Base-by-base conservation (phyloP, 2,888 invertebrate genomes). In the Cerastis leucographa region DNA sequence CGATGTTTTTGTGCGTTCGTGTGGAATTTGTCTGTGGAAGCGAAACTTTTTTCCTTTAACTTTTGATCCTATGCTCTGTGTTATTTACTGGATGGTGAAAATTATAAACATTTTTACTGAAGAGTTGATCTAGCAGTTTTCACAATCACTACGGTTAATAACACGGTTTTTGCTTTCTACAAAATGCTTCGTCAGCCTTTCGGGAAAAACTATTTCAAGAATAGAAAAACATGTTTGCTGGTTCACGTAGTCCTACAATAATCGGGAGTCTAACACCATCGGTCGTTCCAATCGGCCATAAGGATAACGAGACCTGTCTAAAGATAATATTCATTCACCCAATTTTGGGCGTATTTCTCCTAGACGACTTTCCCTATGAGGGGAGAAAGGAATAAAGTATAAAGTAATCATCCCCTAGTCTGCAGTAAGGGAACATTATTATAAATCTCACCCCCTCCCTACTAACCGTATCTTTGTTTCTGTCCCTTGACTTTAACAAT, bases 311-410 rank as follows among this genome's bases (percentile, higher is more conserved):
- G 46, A 70, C 67, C 74, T 64, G 84, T 76, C 77, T 76, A 74
- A 80, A 76, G 74, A 81, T 78, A 77, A 72, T 69, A 85, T 84
- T 71, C 35, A 69, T 84, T 84, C 42, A 25, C 7, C 49, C 42
- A 66, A 79, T 84, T 73, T 69, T 44, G 22, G 14, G 9, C 44
- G 35, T 56, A 42, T 75, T 84, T 85, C 71, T 80, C 71, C 70
- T 40, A 35, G 14, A 25, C 65, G 54, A 56, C 42, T 56, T 80
- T 71, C 14, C 49, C 61, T 64, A 67, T 65, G 46, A 51, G 49
- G 44, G 44, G 6, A 70, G 56, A 59, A 59, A 51, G 22, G 17
- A 68, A 85, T 79, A 72, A 80, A 83, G 68, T 67, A 80, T 65
- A 79, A 70, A 85, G 71, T 74, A 70, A 86, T 77, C 76, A 71